Percentiles rank a stretch among this genome's conserved stretches.
Conservation (phyloP, 1,140 invertebrate genomes). For the Lepidurus arcticus region DNA sequence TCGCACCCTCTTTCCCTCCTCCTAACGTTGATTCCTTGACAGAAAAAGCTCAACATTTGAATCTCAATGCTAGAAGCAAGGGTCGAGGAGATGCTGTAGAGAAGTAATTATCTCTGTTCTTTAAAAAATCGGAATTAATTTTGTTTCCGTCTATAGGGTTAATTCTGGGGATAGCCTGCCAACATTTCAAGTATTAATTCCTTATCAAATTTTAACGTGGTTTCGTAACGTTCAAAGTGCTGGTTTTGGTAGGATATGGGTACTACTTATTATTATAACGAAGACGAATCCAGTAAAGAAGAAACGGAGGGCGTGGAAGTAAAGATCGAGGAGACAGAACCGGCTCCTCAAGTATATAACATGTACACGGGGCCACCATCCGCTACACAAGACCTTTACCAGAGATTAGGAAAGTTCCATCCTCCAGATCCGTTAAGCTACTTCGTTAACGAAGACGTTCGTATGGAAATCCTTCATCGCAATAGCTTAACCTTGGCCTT, state of each 20-base stretch:
- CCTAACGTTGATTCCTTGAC: not conserved
- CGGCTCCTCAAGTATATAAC: slow-evolving; percentile 7
- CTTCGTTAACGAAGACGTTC: slow-evolving; percentile 50
- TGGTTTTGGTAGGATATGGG: slow-evolving; percentile 46
- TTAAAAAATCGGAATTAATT: not conserved
- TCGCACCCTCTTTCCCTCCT: not conserved
- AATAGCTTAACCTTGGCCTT: slow-evolving; percentile 48
- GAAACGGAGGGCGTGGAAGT: slow-evolving; percentile 41
- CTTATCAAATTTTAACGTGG: slow-evolving; percentile 17
- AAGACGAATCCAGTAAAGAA: slow-evolving; percentile 47
- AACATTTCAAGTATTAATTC: not conserved
- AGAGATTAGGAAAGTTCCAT: slow-evolving; percentile 35
- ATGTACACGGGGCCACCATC: slow-evolving; percentile 27
- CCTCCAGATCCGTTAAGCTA: slow-evolving; percentile 45
- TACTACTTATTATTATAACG: slow-evolving; percentile 83
- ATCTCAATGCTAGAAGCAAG: not conserved
- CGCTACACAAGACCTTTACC: slow-evolving; percentile 36
- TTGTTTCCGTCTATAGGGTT: not conserved
- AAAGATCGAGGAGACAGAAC: slow-evolving; percentile 21
- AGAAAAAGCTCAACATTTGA: slow-evolving; percentile 15
- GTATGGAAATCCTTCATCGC: slow-evolving; percentile 47
- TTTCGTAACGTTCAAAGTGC: not conserved
- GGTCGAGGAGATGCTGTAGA: not conserved
- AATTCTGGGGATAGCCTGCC: not conserved
- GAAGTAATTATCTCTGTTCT: not conserved